Evolutionary conservation across 2,888 invertebrate genomes (phyloP), one percentile per base, ranked within the genome.

Genomic region (Acheta domesticus): DNA sequence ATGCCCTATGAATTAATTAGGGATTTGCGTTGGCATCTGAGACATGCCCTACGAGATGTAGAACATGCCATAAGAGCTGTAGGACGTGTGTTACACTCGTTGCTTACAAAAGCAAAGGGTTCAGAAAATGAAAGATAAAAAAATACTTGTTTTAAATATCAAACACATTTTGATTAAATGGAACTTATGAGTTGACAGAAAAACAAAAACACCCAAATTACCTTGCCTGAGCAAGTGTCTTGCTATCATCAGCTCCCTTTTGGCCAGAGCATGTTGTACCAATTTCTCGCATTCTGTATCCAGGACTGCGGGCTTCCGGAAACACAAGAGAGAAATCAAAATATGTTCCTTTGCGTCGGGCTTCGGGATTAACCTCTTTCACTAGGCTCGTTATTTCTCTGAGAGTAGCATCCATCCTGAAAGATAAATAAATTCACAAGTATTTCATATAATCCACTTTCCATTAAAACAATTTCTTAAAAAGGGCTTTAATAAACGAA

Each of bases 331-430:
- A 95, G 89, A 99, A 99, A 86, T 97, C 97, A 87, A 99, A 99
- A 85, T 95, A 96, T 5, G 99, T 99, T 76, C 99, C 99, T 86
- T 97, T 96, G 79, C 95, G 93, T 77, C 98, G 90, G 0, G 99
- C 96, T 86, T 99, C 99, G 11, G 97, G 96, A 87, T 99, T 99
- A 0, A 99, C 99, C 90, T 99, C 99, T 86, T 98, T 97, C 0
- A 99, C 98, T 12, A 99, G 89, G n/a, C 95, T 94, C 0, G 98
- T 97, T 14, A 99, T 90, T 88, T 99, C 99, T 82, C 97, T 93
- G 20, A 99, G 89, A 0, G 97, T 97, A 8, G 99, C 99, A 88
- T 99, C 93, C 90, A 92, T 89, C 91, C 91, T 91, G 19, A 77
- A 75, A 73, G 23, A 78, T 12, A 50, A 2, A n/a, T 48, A 23